Percentiles rank a stretch among this genome's conserved stretches.
phyloP scores from a whole-genome alignment of 2,797 vertebrate species.

The Zonotrichia albicollis region DNA sequence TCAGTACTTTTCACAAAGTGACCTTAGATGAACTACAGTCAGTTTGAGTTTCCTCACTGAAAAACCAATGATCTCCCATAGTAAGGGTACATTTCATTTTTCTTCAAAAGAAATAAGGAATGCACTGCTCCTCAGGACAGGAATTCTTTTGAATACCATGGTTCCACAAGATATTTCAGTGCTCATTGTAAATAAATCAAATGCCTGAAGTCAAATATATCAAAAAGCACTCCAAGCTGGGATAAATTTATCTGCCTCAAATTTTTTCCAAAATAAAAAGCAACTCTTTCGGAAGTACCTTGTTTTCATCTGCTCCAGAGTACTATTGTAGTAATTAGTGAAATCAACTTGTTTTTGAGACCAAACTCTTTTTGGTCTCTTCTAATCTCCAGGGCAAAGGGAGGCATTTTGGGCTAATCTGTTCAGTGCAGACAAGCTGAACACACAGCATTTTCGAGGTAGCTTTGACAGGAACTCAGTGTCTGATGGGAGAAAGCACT shows the following conservation, averaged over 20 bases:
- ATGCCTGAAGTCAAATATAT: neutral
- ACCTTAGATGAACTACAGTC: neutral
- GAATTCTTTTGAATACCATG: neutral
- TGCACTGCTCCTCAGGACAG: neutral
- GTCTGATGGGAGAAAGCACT: neutral
- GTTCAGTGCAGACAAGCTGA: neutral
- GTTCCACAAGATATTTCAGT: neutral
- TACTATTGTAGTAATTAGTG: neutral
- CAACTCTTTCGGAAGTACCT: neutral
- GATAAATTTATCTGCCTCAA: neutral
- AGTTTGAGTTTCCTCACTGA: neutral
- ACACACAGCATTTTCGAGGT: neutral
- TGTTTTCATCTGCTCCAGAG: neutral
- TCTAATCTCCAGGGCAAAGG: neutral
- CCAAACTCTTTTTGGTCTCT: neutral
- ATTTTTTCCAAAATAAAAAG: neutral
- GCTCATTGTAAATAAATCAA: neutral
- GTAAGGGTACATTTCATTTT: neutral
- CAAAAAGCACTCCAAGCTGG: neutral
- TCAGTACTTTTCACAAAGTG: neutral
- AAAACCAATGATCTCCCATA: neutral
- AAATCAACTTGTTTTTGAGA: neutral
- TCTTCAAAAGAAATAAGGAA: neutral
- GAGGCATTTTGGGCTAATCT: neutral
- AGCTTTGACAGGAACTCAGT: neutral